Base-by-base conservation (phyloP, 2,888 invertebrate species). In the Agapostemon virescens region DNA sequence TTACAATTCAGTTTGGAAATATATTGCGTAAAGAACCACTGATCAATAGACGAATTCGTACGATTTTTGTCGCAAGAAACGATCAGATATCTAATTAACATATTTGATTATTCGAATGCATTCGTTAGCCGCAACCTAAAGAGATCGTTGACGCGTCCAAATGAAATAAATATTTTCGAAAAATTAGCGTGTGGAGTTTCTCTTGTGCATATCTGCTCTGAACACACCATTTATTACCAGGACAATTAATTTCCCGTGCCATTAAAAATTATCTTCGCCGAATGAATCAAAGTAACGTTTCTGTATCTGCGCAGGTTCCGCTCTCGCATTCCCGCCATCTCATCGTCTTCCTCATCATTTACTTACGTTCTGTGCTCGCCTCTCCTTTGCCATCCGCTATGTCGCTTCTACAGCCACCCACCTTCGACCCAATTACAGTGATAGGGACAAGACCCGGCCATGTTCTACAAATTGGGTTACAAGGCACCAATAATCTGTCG, bases 391-490 rank as follows among this genome's bases (percentile, higher is more conserved):
- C 76, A 69, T 55, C 74, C 73, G 77, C 58, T 49, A 36, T 26
- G 49, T 61, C 52, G 30, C 66, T 71, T 33, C 40, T 64, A 23
- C 52, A 68, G 33, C 49, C 42, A 70, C 73, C 68, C 69, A 71
- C 75, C 74, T 71, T 74, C 78, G 83, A 82, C 83, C 83, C 81
- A 85, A 88, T 88, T 86, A 88, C 82, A 83, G 80, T 82, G 81
- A 88, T 81, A 81, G 52, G 49, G 64, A 76, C 77, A 81, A 69
- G 83, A 79, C 82, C 80, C 81, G 78, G 81, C 85, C 73, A 69
- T 69, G 74, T 72, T 52, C 77, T 77, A 70, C 75, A 77, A 82
- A 82, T 84, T 78, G 77, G 66, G 75, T 82, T 78, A 74, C 83
- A 66, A 68, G 70, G 76, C 73, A 75, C 69, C 73, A 77, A 79